A percentile compares a stretch with the other conserved stretches of the same genome.
Evolutionary conservation across 2,888 invertebrate genomes (phyloP).

Genomic region (Nemoura dubitans): DNA sequence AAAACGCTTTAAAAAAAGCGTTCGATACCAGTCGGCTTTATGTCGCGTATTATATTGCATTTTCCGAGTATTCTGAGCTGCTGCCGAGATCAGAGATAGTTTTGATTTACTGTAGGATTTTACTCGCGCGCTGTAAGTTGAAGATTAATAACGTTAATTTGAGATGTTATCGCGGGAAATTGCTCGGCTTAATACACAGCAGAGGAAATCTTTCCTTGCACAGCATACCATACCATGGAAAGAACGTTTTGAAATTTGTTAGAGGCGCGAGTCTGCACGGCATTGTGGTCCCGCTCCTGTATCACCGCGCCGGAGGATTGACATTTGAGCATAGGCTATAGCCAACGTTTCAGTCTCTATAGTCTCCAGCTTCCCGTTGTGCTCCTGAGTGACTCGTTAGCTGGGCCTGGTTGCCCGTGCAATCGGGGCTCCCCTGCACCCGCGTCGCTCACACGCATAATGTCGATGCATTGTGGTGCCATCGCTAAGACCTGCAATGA

Average conservation of each 20-base stretch:
- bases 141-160: conserved; percentile 12
- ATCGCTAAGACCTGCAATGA: neutral
- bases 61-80: neutral
- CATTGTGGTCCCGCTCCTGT: no score
- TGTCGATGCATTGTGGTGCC: neutral
- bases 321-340: no score
- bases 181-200: neutral
- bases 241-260: neutral
- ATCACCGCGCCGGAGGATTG: no score
- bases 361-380: neutral
- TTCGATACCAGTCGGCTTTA: conserved; percentile 7
- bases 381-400: neutral
- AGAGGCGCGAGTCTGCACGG: neutral
- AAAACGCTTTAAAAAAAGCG: neutral
- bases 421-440: no score
- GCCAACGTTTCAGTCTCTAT: no score
- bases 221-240: neutral
- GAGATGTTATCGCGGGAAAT: neutral
- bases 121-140: neutral
- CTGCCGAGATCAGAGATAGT: neutral
- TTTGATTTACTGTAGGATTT: neutral
- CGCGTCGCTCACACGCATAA: neutral
- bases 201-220: neutral
- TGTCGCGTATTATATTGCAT: conserved; percentile 12
- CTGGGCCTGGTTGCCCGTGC: neutral